A percentile compares a stretch with the other conserved stretches of the same genome.
Conservation (phyloP, 2,888 invertebrate genomes). For the Eudemis profundana region DNA sequence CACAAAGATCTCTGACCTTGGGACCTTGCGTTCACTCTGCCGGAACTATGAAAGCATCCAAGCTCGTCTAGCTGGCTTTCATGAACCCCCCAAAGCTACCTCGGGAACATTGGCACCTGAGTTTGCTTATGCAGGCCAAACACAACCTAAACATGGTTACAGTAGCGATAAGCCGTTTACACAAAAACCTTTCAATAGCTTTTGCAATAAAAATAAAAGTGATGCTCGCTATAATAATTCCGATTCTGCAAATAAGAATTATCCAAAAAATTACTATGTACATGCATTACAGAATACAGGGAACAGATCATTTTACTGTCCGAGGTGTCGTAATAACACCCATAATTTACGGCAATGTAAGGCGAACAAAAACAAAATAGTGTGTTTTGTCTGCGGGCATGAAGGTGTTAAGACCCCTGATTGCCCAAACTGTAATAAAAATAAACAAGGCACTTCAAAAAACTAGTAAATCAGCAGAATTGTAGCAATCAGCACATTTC, state of each 20-base stretch:
- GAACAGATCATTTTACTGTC: neutral
- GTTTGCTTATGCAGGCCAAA: too few species aligned
- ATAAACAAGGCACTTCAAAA: conserved; percentile 5
- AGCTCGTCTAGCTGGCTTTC: too few species aligned
- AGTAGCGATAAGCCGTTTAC: too few species aligned
- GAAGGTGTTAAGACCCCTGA: conserved; percentile 8
- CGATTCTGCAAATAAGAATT: neutral
- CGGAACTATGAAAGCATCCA: too few species aligned
- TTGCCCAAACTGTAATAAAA: conserved; percentile 8
- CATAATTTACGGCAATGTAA: conserved; percentile 8
- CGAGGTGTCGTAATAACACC: conserved; percentile 10
- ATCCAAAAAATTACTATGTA: too few species aligned
- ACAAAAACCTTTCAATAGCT: too few species aligned
- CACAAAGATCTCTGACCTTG: too few species aligned
- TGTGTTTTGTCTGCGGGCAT: conserved; percentile 10
- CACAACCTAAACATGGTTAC: too few species aligned
- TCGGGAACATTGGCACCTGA: too few species aligned
- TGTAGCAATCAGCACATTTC: neutral
- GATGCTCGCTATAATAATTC: too few species aligned
- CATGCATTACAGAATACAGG: neutral
- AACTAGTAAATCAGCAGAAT: conserved; percentile 4
- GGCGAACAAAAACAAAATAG: conserved; percentile 1
- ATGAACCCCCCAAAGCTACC: neutral
- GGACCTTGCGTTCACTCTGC: neutral
- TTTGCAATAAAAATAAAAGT: conserved; percentile 5